phyloP scores from a whole-genome alignment of 2,888 invertebrate species.

The Tiliacea citrago region DNA sequence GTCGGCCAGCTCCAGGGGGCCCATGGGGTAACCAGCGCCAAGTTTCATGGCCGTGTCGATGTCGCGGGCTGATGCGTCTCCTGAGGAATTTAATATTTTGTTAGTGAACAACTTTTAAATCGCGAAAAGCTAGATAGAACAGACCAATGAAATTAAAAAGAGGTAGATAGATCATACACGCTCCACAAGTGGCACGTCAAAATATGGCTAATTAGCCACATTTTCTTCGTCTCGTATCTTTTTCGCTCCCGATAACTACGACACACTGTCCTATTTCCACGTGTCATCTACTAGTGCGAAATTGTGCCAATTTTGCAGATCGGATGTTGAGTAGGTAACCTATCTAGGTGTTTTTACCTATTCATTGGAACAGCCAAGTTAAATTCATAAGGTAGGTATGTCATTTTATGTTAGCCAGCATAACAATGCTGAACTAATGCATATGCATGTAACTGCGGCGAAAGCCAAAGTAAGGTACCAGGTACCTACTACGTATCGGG shows the following conservation, averaged over 20 bases:
- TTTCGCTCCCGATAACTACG: no score
- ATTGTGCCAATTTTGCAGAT: no score
- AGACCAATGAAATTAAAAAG: no score
- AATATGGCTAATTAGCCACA: no score
- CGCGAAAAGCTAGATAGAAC: background rate
- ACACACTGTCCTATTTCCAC: no score
- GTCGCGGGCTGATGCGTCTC: conserved; percentile 93
- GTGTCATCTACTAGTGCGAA: no score
- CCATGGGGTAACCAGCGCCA: conserved; percentile 98
- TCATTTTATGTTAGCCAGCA: background rate
- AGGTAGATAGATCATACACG: no score
- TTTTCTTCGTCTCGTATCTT: no score
- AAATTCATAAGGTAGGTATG: background rate
- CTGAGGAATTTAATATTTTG: conserved; percentile 73
- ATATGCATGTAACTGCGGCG: background rate
- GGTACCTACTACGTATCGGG: background rate
- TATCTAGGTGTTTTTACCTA: no score
- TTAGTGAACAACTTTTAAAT: background rate
- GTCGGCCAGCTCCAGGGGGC: conserved; percentile 96
- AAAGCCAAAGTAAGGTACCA: background rate
- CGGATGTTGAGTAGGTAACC: no score
- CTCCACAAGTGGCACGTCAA: no score
- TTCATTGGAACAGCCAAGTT: background rate
- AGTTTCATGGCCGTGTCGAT: conserved; percentile 97
- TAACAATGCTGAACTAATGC: background rate